These are phyloP conservation scores for Dasypus novemcinctus DNA, from an alignment of 2,113 vertebrate genomes.

Conservation along the genomic window DNA sequence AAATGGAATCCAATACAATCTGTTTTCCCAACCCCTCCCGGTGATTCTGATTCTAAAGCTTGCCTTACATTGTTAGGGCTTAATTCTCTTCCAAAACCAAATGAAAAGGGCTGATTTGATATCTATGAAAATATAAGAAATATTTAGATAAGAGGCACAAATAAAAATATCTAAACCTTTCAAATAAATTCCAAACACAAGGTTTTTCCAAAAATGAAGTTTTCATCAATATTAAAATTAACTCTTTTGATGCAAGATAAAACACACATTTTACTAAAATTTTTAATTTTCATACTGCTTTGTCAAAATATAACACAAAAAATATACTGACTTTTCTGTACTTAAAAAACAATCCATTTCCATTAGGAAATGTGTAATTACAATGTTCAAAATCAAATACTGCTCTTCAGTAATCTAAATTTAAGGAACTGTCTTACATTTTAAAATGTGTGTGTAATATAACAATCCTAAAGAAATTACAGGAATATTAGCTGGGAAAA, in stretches of 20 bases:
- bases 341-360: neutral
- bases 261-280: conserved; percentile 10
- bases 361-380: neutral
- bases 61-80: neutral
- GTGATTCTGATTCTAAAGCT: neutral
- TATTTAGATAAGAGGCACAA: neutral
- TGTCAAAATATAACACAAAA: conserved; percentile 25
- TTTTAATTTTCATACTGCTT: neutral
- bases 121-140: neutral
- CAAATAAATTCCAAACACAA: neutral
- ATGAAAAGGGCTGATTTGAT: neutral
- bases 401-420: conserved; percentile 24
- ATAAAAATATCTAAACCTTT: conserved; percentile 8
- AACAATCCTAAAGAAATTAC: neutral
- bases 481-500: neutral
- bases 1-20: neutral
- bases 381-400: conserved; percentile 7
- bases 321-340: conserved; percentile 5
- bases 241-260: conserved; percentile 9
- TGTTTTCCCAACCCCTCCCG: neutral
- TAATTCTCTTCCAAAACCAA: conserved; percentile 31
- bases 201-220: neutral
- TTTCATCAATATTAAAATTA: conserved; percentile 1
- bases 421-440: conserved; percentile 1
- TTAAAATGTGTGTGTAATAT: neutral